Percentiles rank a stretch among this genome's conserved stretches.
Evolutionary conservation across 2,797 vertebrate genomes (phyloP).

Genomic region (Microtus obscurus): DNA sequence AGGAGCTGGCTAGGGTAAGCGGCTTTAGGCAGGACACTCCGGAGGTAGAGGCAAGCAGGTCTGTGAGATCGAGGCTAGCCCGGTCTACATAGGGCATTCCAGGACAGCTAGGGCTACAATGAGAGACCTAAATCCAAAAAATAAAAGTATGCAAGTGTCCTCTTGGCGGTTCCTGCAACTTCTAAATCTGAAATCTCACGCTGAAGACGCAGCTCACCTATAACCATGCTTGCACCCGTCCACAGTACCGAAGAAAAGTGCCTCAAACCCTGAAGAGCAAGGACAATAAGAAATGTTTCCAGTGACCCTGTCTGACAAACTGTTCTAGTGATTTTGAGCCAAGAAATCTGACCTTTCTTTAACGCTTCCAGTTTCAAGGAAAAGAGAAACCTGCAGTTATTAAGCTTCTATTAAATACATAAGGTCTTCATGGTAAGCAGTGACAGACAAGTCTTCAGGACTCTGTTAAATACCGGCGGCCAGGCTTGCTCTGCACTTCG

Average conservation of each 20-base stretch:
- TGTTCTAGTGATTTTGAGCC: neutral
- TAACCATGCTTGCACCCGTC: neutral
- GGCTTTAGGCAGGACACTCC: too few species aligned
- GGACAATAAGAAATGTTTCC: neutral
- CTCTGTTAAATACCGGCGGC: neutral
- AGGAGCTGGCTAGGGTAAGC: neutral
- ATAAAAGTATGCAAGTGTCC: neutral
- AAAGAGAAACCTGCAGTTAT: neutral
- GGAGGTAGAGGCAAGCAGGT: neutral
- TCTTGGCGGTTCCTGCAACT: neutral
- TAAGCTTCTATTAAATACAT: neutral
- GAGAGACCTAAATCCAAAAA: neutral
- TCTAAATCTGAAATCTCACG: neutral
- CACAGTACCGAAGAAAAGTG: neutral
- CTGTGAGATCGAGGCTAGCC: neutral
- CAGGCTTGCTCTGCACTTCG: neutral
- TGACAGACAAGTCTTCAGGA: too few species aligned
- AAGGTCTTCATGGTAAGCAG: neutral
- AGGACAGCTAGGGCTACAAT: too few species aligned
- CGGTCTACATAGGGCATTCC: neutral
- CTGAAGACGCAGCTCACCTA: neutral
- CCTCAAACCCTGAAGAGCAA: neutral
- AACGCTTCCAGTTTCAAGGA: neutral
- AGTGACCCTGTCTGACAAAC: neutral
- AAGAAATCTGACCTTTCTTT: neutral